Evolutionary conservation across 2,888 invertebrate species (phyloP).

Genomic region (Drosophila mimica): DNA sequence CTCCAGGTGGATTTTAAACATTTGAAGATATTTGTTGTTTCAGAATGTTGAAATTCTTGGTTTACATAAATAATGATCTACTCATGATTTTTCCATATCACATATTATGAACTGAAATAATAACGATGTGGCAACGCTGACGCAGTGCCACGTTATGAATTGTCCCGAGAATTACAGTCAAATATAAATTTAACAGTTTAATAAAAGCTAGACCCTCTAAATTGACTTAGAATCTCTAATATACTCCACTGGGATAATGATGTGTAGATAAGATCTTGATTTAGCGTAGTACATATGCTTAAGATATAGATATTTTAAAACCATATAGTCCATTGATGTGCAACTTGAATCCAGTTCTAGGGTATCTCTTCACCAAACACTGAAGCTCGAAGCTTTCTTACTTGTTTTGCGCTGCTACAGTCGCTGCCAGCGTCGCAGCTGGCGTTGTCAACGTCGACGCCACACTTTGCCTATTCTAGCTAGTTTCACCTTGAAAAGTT

Average conservation of each 20-base stretch:
- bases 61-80: too few relatives aligned
- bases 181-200: not conserved
- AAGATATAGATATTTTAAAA: not conserved
- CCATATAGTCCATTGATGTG: not conserved
- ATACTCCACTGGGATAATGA: too few relatives aligned
- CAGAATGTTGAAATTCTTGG: too few relatives aligned
- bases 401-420: slow-evolving; percentile 19
- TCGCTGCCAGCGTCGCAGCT: slow-evolving; percentile 21
- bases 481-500: slow-evolving; percentile 84
- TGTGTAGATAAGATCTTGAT: not conserved
- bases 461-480: slow-evolving; percentile 74
- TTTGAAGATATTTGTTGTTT: too few relatives aligned
- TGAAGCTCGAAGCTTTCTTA: not conserved
- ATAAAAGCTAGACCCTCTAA: not conserved
- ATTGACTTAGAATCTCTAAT: too few relatives aligned
- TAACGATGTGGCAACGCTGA: too few relatives aligned
- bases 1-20: too few relatives aligned
- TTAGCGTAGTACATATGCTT: not conserved
- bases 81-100: too few relatives aligned
- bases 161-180: not conserved
- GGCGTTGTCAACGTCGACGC: slow-evolving; percentile 27
- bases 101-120: too few relatives aligned
- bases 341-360: not conserved
- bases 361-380: slow-evolving; percentile 16
- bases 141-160: not conserved